A percentile compares a stretch with the other conserved stretches of the same genome.
Evolutionary conservation across 2,113 vertebrate species (phyloP).

Genomic region (Otolemur garnettii): DNA sequence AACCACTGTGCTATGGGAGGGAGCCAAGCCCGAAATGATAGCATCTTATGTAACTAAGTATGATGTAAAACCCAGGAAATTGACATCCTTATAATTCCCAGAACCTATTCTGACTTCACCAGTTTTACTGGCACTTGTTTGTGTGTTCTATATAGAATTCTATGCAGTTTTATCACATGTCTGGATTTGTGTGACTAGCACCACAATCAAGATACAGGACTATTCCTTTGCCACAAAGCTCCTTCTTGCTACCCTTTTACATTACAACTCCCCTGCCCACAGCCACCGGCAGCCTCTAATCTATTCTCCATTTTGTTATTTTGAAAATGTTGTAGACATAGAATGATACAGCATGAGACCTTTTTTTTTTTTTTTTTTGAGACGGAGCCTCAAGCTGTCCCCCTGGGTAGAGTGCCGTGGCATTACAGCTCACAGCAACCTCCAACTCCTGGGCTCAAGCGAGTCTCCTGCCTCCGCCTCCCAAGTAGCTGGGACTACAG

Average conservation of each 20-base stretch:
- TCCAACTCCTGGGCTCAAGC: too few species aligned
- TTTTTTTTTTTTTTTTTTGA: too few species aligned
- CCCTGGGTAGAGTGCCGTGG: too few species aligned
- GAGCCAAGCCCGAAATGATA: background rate
- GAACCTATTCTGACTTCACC: too few species aligned
- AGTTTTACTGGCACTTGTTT: background rate
- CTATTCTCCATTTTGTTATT: background rate
- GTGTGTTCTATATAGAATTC: too few species aligned
- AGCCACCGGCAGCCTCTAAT: background rate
- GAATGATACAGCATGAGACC: background rate
- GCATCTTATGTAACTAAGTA: background rate
- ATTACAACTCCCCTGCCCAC: background rate
- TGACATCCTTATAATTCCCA: background rate
- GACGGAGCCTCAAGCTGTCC: too few species aligned
- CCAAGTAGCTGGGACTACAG: too few species aligned
- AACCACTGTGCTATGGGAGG: too few species aligned
- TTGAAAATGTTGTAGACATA: background rate
- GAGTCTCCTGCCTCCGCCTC: too few species aligned
- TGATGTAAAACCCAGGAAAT: background rate
- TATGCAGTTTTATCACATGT: background rate
- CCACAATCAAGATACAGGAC: background rate
- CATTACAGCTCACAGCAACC: too few species aligned
- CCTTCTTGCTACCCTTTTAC: background rate
- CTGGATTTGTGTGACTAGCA: background rate
- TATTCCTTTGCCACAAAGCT: background rate